Percentiles rank a stretch among this genome's conserved stretches.
Evolutionary conservation across 2,113 vertebrate species (phyloP).

Genomic region (Noctilio leporinus): DNA sequence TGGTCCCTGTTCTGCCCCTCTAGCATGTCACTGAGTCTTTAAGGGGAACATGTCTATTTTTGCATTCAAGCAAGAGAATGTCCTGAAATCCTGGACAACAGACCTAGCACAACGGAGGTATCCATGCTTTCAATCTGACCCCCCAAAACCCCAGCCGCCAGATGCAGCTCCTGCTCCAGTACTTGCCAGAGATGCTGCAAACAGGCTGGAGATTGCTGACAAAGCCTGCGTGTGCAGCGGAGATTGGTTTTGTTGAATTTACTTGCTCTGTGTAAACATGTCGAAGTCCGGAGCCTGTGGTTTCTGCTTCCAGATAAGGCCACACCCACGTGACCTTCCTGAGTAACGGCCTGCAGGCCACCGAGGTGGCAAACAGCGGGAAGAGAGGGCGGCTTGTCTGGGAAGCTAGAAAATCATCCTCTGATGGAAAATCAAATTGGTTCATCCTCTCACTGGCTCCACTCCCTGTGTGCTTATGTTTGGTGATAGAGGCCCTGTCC

Average conservation of each 20-base stretch:
- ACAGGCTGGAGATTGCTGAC: constrained; percentile 54
- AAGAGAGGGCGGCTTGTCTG: background rate
- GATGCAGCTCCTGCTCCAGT: background rate
- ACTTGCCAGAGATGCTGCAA: constrained; percentile 28
- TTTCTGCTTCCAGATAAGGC: constrained; percentile 28
- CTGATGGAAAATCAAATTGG: background rate
- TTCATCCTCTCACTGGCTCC: background rate
- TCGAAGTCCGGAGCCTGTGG: background rate
- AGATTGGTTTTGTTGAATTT: constrained; percentile 63
- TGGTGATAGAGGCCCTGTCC: background rate
- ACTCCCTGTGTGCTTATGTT: background rate
- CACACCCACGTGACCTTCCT: background rate
- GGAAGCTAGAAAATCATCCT: background rate
- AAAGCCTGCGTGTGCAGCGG: constrained; percentile 23
- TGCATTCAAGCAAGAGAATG: background rate
- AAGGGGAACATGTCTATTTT: background rate
- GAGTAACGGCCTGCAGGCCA: background rate
- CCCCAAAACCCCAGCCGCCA: background rate
- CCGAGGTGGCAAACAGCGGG: background rate
- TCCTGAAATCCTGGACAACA: background rate
- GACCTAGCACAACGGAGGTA: background rate
- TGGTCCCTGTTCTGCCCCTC: background rate
- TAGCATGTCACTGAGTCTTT: too few species aligned
- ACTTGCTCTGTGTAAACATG: constrained; percentile 37
- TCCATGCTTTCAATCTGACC: background rate